phyloP scores from a whole-genome alignment of 2,888 invertebrate genomes.

The Syrista parreyssii region DNA sequence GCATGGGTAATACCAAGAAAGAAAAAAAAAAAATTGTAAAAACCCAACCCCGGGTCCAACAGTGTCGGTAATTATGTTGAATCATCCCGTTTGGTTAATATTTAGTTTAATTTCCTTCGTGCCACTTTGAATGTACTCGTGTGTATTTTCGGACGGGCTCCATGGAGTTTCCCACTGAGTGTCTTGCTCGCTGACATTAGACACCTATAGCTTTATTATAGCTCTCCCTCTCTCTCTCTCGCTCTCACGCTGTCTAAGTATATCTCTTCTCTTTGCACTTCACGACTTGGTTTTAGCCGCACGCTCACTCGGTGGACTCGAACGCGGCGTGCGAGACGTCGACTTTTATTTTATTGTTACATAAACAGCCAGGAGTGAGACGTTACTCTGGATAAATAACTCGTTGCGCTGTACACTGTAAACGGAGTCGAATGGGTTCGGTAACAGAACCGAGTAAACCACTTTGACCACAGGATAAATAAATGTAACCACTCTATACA shows the following conservation, averaged over 20 bases:
- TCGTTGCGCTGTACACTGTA: background rate
- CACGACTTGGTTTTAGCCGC: background rate
- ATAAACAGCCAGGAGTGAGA: background rate
- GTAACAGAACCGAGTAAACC: background rate
- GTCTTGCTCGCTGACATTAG: background rate
- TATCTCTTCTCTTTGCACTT: background rate
- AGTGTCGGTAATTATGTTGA: background rate
- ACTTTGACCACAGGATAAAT: background rate
- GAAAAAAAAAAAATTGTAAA: background rate
- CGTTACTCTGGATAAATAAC: background rate
- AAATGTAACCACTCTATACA: background rate
- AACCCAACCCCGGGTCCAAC: background rate
- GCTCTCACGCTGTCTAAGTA: slow-evolving; percentile 2
- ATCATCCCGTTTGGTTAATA: background rate
- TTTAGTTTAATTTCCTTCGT: background rate
- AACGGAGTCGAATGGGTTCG: background rate
- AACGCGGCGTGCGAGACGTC: background rate
- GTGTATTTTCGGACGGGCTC: background rate
- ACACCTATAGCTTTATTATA: background rate
- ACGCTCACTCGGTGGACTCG: background rate
- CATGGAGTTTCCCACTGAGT: background rate
- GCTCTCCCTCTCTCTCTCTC: slow-evolving; percentile 16
- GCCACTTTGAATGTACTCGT: background rate
- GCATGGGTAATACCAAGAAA: background rate
- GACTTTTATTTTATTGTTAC: background rate